Evolutionary conservation across 2,113 vertebrate genomes (phyloP).

Genomic region (Turdus rufiventris): DNA sequence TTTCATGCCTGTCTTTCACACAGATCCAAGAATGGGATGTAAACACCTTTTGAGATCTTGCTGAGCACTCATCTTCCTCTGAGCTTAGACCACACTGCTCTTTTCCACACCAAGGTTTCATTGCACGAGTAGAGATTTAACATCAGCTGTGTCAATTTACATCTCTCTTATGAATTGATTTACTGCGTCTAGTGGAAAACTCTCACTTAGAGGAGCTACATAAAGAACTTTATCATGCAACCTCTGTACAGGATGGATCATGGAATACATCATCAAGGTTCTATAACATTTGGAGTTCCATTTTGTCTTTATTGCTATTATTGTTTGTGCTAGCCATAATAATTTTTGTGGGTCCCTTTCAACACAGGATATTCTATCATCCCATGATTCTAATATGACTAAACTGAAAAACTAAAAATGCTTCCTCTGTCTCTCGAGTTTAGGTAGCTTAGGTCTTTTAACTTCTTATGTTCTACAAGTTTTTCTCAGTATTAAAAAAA

Average conservation of each 20-base stretch:
- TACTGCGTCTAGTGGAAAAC: neutral
- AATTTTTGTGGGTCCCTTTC: neutral
- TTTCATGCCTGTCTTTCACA: neutral
- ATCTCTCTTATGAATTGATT: neutral
- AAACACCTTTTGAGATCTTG: neutral
- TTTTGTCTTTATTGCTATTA: neutral
- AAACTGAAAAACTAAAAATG: neutral
- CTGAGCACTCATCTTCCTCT: neutral
- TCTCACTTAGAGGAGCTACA: neutral
- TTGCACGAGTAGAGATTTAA: neutral
- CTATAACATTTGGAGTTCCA: neutral
- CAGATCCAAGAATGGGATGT: fast-evolving
- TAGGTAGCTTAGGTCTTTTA: fast-evolving
- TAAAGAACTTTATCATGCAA: fast-evolving
- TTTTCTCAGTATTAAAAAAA: neutral
- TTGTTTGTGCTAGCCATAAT: fast-evolving
- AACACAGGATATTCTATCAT: neutral
- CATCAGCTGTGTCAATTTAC: neutral
- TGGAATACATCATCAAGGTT: neutral
- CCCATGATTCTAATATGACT: neutral
- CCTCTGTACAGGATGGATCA: neutral
- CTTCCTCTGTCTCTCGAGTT: neutral
- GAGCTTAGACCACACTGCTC: neutral
- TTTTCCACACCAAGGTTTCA: neutral
- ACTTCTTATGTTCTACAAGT: neutral